These are phyloP conservation scores for Staurois parvus DNA, from an alignment of 2,797 vertebrate genomes.

Conservation along the genomic window DNA sequence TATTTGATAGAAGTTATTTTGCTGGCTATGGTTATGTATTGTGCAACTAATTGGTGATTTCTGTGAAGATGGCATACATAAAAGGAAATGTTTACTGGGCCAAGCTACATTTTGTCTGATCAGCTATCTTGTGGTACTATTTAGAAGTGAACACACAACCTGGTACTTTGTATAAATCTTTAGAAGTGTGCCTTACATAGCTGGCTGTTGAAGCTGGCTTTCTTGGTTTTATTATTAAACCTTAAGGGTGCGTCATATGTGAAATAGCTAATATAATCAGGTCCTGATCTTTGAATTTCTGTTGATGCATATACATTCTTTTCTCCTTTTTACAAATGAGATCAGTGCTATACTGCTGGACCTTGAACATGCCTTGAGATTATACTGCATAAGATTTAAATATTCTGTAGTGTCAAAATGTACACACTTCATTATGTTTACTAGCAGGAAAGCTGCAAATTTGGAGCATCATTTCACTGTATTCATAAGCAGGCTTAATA, in stretches of 20 bases:
- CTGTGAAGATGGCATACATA: background rate
- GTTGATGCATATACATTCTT: background rate
- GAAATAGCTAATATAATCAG: background rate
- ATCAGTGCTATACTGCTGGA: background rate
- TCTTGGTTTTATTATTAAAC: background rate
- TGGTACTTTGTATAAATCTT: background rate
- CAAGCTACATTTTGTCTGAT: background rate
- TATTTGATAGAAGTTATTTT: slow-evolving; percentile 26
- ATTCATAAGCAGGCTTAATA: no score
- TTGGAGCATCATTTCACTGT: no score
- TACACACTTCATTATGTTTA: no score
- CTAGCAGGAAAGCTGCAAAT: no score
- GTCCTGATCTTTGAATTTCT: background rate
- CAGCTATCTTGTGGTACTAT: background rate
- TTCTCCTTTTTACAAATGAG: background rate
- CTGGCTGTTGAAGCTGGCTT: background rate
- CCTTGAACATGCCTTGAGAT: background rate
- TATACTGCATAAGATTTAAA: no score
- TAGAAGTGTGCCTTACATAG: background rate
- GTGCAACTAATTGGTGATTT: background rate
- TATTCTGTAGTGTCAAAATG: no score
- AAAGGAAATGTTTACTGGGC: no score
- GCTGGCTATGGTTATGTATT: slow-evolving; percentile 26
- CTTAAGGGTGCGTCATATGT: background rate
- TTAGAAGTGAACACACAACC: background rate